phyloP scores from a whole-genome alignment of 2,797 vertebrate genomes.

The Astyanax mexicanus region DNA sequence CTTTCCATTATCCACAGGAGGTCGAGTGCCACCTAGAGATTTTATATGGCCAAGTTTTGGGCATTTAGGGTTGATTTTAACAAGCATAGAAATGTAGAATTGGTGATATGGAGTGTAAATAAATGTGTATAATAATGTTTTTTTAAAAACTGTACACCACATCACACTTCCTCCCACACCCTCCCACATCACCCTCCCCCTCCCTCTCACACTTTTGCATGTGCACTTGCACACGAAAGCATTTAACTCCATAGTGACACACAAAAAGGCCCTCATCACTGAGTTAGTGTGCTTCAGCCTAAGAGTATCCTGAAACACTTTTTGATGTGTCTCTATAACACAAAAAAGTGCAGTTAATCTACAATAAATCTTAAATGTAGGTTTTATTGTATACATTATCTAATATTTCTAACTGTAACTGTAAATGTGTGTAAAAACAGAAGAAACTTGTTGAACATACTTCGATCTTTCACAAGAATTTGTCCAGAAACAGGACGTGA shows the following conservation, averaged over 20 bases:
- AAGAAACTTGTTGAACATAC: slow-evolving; percentile 68
- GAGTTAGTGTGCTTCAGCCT: too few species aligned
- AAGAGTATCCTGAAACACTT: too few species aligned
- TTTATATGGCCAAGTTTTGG: slow-evolving; percentile 19
- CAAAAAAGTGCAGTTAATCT: too few species aligned
- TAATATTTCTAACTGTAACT: too few species aligned
- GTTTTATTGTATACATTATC: too few species aligned
- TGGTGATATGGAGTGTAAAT: not conserved
- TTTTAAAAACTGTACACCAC: slow-evolving; percentile 25
- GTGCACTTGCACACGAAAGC: slow-evolving; percentile 18
- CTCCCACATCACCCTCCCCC: not conserved
- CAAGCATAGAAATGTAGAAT: not conserved
- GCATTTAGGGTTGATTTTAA: not conserved
- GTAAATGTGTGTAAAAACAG: not conserved
- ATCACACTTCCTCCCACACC: slow-evolving; percentile 44
- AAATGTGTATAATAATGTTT: slow-evolving; percentile 3
- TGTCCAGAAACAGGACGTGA: slow-evolving; percentile 67
- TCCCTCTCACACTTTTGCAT: slow-evolving; percentile 10
- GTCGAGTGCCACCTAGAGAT: slow-evolving; percentile 8
- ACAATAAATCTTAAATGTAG: too few species aligned
- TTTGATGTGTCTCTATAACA: too few species aligned
- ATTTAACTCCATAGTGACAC: not conserved
- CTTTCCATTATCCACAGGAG: slow-evolving; percentile 66
- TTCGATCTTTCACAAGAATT: slow-evolving; percentile 71
- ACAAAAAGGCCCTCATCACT: not conserved